Evolutionary conservation across 2,888 invertebrate species (phyloP), one percentile per base, ranked within the genome.

Genomic region (Philonicus albiceps): DNA sequence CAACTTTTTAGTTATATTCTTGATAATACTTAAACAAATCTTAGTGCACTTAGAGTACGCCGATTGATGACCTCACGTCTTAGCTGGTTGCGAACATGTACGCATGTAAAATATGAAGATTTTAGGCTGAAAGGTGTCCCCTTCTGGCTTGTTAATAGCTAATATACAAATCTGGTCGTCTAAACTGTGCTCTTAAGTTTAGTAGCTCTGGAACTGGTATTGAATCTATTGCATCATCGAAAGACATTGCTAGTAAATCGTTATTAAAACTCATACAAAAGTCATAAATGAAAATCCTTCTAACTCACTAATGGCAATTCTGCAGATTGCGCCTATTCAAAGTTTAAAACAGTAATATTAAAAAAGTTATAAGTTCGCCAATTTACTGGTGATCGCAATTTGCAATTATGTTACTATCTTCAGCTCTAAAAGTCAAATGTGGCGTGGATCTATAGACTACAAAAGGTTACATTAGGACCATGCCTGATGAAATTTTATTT

Each of bases 1-100:
- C 4, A 5, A 4, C 7, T 64, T 64, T 53, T 31, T 80, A 34
- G 19, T 34, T 34, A 81, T 30, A 81, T 81, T 81, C 81, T 64
- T 81, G 81, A 81, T 81, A 81, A 64, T 37, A 81, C 55, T 53
- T 81, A 81, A 81, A 64, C 81, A 81, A 81, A 81, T 81, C 81
- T 55, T 64, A 64, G 55, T 55, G 30, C 64, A 81, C 31, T 64
- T 81, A 81, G 81, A 30, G 34, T 34, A 27, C 64, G 11, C 27
- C 64, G 11, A 64, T 27, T 11, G 27, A 64, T 64, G 64, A 64
- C 64, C 64, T 11, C 11, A 64, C 11, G 22, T 27, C 64, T 22
- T 0, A 11, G 64, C 3, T 64, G 11, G 64, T 22, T 27, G 22
- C 64, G 27, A 40, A 27, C 22, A 43, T 5, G 19, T 1, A 3